Conservation (phyloP, 2,888 invertebrate genomes). For the Anorthoa munda region DNA sequence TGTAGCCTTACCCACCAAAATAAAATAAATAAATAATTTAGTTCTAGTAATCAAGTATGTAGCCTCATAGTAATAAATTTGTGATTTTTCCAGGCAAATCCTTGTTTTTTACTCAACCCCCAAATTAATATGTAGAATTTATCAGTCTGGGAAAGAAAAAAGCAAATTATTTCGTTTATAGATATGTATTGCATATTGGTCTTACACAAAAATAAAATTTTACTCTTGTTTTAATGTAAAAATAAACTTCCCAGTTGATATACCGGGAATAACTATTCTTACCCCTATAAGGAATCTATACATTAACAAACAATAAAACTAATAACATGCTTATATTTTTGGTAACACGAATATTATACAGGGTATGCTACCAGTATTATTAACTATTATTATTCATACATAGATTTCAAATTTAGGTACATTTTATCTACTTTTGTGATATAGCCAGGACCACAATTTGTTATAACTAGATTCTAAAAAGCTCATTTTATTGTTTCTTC, state of each 20-base stretch:
- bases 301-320: constrained; percentile 85
- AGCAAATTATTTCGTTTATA: constrained; percentile 68
- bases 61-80: not conserved
- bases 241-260: constrained; percentile 87
- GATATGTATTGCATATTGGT: constrained; percentile 90
- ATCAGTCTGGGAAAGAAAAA: constrained; percentile 36
- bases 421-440: constrained; percentile 60
- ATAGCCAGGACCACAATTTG: constrained; percentile 60
- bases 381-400: constrained; percentile 62
- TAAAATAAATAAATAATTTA: not conserved
- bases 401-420: constrained; percentile 63
- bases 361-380: constrained; percentile 74
- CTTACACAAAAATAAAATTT: constrained; percentile 89
- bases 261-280: constrained; percentile 88
- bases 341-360: constrained; percentile 87
- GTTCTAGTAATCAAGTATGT: not conserved
- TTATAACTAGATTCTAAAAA: constrained; percentile 71
- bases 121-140: not conserved
- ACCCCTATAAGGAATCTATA: constrained; percentile 84
- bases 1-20: not conserved
- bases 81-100: not conserved
- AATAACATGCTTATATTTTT: constrained; percentile 86
- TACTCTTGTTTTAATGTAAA: constrained; percentile 87
- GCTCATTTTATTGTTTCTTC: constrained; percentile 72
- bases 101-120: not conserved